Base-by-base conservation (phyloP, 2,797 vertebrate genomes). In the Takifugu rubripes region DNA sequence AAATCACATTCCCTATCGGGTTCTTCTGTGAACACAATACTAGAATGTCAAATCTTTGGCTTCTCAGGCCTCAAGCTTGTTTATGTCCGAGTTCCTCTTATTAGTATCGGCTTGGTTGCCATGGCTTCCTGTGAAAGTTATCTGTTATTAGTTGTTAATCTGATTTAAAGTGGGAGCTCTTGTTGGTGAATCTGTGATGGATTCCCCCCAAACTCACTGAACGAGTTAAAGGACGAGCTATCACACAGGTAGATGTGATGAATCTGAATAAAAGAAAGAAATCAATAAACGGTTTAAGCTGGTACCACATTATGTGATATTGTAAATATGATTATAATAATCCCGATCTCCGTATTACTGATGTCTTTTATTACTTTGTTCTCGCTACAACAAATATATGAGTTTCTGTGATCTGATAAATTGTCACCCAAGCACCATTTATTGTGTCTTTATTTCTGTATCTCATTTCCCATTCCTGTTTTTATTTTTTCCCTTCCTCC, bases 11-110 rank as follows among this genome's bases (percentile, higher is more conserved):
- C 43, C 73, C 52, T 68, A 72, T 83, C 81, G 80, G 79, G 70
- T 66, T 72, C 59, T 17, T 71, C 64, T 77, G 78, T 75, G 77
- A 71, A 77, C 77, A 60, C 56, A 50, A 56, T 69, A 79, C 67
- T 68, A 72, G 81, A 84, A 85, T 85, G 64, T 79, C 75, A 86
- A 85, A 79, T 76, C 52, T 61, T 63, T 72, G 77, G 52, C 73
- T 52, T 68, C 72, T 67, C 29, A 59, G 40, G 52, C 25, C 49
- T n/a, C 24, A 10, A 74, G 52, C 66, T 72, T 74, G 25, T 64
- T 64, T 75, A 47, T 61, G 42, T 49, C 33, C 1, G 24, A 61
- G 36, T 44, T 45, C 61, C 42, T 76, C 24, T 51, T 46, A 33
- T 44, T 59, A 11, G 3, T 29, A 21, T 50, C 54, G 31, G 16